Conservation (phyloP, 2,888 invertebrate species). For the Anoncus sp. region DNA sequence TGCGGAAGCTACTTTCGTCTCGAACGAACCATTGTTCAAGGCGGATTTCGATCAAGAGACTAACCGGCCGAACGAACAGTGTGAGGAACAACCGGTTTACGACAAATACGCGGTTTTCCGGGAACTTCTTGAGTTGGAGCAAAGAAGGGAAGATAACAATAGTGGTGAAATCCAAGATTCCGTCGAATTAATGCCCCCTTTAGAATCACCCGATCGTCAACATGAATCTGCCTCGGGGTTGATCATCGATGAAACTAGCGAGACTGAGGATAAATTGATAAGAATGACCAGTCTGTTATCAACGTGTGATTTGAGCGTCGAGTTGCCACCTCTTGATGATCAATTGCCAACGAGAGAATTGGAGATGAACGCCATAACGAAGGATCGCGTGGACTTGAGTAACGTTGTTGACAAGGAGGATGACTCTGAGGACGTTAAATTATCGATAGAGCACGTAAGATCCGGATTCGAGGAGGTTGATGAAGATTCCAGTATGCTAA, state of each 20-base stretch:
- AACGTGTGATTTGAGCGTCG: conserved; percentile 41
- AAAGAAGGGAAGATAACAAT: conserved; percentile 67
- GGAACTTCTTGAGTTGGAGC: conserved; percentile 91
- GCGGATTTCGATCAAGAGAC: conserved; percentile 87
- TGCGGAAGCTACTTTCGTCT: conserved; percentile 68
- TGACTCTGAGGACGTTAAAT: not conserved
- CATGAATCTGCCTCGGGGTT: conserved; percentile 9
- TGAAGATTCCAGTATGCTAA: conserved; percentile 6
- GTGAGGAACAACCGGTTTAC: conserved; percentile 86
- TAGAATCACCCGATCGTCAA: conserved; percentile 32
- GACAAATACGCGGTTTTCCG: conserved; percentile 95
- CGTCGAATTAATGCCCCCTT: conserved; percentile 69
- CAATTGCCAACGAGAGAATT: conserved; percentile 15
- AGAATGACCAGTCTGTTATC: conserved; percentile 38
- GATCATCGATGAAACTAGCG: not conserved
- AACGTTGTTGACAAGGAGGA: conserved; percentile 21
- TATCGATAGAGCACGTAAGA: conserved; percentile 7
- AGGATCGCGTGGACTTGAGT: conserved; percentile 25
- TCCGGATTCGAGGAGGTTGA: conserved; percentile 2
- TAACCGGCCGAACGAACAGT: conserved; percentile 71
- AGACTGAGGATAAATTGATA: conserved; percentile 10
- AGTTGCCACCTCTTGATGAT: conserved; percentile 34
- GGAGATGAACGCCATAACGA: conserved; percentile 18
- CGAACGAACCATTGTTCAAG: conserved; percentile 85
- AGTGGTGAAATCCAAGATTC: conserved; percentile 75